phyloP scores from a whole-genome alignment of 2,113 vertebrate species.

The Ctenomys sociabilis region DNA sequence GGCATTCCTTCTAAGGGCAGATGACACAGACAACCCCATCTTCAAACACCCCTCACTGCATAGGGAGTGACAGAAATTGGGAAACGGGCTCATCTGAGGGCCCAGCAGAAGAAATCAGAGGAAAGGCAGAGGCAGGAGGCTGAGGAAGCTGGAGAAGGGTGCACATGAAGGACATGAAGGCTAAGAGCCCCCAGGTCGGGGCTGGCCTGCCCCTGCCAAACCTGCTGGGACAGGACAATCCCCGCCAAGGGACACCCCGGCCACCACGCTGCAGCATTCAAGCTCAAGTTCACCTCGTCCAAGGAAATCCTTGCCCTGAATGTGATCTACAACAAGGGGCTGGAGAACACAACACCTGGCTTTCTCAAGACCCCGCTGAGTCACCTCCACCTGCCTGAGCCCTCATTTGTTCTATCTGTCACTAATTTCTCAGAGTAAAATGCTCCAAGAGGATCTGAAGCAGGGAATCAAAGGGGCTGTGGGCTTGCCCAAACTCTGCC shows the following conservation, averaged over 20 bases:
- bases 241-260: background rate
- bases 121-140: background rate
- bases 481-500: accelerated
- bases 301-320: slow-evolving; percentile 10
- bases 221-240: accelerated
- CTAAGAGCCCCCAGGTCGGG: background rate
- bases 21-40: background rate
- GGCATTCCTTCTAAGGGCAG: background rate
- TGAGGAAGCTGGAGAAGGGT: background rate
- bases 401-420: background rate
- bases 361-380: background rate
- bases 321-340: background rate
- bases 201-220: background rate
- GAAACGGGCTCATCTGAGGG: no score
- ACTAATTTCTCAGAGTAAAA: background rate
- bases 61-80: background rate
- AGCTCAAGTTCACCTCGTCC: background rate
- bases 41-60: background rate
- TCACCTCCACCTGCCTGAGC: no score
- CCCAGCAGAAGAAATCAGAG: background rate
- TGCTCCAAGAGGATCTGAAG: background rate
- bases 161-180: background rate
- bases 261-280: background rate
- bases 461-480: no score
- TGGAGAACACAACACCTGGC: background rate